These are phyloP conservation scores for Stegana nigrithorax DNA, from an alignment of 2,888 invertebrate genomes.

Conservation along the genomic window DNA sequence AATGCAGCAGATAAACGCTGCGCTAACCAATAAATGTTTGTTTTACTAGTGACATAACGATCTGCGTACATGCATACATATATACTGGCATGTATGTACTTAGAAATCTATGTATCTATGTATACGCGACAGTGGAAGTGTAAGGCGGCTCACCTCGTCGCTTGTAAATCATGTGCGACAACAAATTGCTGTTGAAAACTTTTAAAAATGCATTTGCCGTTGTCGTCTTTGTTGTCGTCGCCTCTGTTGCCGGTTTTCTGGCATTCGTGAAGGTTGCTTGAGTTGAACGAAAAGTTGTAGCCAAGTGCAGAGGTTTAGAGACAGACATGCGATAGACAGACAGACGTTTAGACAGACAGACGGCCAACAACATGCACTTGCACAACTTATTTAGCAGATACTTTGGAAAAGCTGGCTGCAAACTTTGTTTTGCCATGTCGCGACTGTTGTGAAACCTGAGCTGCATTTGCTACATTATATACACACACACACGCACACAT, in stretches of 20 bases:
- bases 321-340: no score
- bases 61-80: no score
- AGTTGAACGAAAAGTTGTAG: no score
- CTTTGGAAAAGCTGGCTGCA: background rate
- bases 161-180: constrained; percentile 40
- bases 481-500: background rate
- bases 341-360: no score
- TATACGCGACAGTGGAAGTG: background rate
- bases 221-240: constrained; percentile 14
- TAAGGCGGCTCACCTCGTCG: background rate
- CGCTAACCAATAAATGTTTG: no score
- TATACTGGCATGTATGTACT: no score
- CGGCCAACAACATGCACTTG: constrained; percentile 1
- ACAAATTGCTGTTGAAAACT: constrained; percentile 51
- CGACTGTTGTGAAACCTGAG: background rate
- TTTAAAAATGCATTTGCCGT: constrained; percentile 48
- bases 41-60: no score
- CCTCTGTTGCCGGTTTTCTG: background rate
- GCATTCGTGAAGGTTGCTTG: background rate
- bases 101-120: background rate
- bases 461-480: background rate
- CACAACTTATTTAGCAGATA: background rate
- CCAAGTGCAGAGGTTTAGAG: background rate
- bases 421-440: background rate
- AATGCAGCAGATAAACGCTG: no score